A percentile compares a stretch with the other conserved stretches of the same genome.
Conservation (phyloP, 2,888 invertebrate species). For the Melanchra persicariae region DNA sequence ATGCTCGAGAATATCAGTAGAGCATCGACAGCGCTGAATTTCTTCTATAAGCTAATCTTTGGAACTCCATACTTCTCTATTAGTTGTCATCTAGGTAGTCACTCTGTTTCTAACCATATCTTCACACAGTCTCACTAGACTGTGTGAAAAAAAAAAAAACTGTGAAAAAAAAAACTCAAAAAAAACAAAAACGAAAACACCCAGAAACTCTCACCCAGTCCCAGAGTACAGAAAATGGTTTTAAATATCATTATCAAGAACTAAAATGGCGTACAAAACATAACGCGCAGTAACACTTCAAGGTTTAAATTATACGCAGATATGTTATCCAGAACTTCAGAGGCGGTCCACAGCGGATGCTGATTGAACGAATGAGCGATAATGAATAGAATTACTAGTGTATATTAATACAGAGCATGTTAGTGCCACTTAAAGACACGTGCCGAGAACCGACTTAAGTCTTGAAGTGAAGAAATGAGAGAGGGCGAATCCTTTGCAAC, state of each 20-base stretch:
- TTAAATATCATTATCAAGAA: background rate
- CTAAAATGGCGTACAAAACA: constrained; percentile 1
- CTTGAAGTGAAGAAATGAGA: constrained; percentile 35
- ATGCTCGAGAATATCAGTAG: background rate
- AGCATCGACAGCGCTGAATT: background rate
- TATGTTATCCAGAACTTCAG: constrained; percentile 37
- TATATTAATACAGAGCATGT: constrained; percentile 32
- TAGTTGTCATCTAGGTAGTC: background rate
- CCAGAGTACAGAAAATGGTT: background rate
- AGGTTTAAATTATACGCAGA: constrained; percentile 16
- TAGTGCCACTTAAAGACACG: constrained; percentile 48
- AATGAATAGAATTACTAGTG: constrained; percentile 46
- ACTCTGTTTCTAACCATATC: background rate
- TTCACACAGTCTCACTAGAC: too few relatives aligned
- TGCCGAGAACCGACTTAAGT: constrained; percentile 6
- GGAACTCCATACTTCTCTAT: background rate
- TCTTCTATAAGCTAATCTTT: too few relatives aligned
- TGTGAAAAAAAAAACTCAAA: too few relatives aligned
- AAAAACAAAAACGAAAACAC: too few relatives aligned
- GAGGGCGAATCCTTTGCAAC: background rate
- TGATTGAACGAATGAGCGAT: constrained; percentile 52
- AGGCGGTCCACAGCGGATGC: constrained; percentile 47
- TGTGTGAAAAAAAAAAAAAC: too few relatives aligned
- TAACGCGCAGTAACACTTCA: constrained; percentile 14
- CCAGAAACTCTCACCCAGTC: background rate